Conservation (phyloP, 2,797 vertebrate genomes). For the Microctenopoma stevenorrisi region DNA sequence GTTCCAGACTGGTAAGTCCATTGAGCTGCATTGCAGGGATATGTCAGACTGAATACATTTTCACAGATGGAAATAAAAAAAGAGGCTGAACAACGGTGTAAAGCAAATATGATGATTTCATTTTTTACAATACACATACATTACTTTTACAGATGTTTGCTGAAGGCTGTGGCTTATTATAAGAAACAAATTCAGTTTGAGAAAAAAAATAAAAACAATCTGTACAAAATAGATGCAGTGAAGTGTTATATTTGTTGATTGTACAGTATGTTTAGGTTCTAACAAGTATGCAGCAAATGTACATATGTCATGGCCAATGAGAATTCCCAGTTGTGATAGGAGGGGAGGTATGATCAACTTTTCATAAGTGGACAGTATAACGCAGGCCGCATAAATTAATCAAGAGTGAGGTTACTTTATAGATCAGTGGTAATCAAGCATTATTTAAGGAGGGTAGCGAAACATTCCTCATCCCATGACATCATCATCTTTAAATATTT, state of each 20-base stretch:
- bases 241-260: neutral
- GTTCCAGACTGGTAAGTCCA: slow-evolving; percentile 69
- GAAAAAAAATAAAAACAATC: neutral
- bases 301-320: too few species aligned
- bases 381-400: neutral
- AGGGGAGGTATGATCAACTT: neutral
- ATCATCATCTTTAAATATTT: too few species aligned
- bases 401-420: too few species aligned
- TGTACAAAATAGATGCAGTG: neutral
- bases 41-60: slow-evolving; percentile 53
- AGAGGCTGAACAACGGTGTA: slow-evolving; percentile 16
- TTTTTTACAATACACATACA: neutral
- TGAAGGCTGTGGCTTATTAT: neutral
- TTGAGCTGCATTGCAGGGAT: slow-evolving; percentile 59
- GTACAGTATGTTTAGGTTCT: neutral
- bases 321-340: neutral
- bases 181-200: neutral
- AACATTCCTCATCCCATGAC: too few species aligned
- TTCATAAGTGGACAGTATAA: neutral
- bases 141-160: slow-evolving; percentile 32
- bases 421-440: too few species aligned
- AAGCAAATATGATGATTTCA: slow-evolving; percentile 5
- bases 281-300: too few species aligned
- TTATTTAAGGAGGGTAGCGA: too few species aligned
- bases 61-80: slow-evolving; percentile 55